Base-by-base conservation (phyloP, 1,140 invertebrate genomes). In the Conus ventricosus region DNA sequence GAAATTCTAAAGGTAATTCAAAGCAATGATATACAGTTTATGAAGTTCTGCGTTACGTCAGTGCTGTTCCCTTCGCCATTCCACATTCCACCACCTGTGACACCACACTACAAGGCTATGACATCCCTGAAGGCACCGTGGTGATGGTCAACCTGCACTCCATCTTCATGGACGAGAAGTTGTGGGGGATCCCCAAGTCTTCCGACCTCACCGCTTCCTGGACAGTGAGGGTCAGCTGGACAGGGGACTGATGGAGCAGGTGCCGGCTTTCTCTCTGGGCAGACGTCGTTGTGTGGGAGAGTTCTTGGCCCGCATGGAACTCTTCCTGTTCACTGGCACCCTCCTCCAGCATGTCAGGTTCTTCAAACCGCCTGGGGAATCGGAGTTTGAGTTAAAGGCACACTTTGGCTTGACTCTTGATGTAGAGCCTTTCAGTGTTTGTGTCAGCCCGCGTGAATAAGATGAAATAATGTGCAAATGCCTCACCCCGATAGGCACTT, bases 121-220 rank as follows among this genome's bases (percentile, higher is more conserved):
- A 90, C 39, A 92, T 96, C 57, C 93, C 94, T 20, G 90, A 93
- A 87, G 92, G 91, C 57, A 92, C 94, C 23, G 85, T 92, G 11
- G 91, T 96, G 4, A 84, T 95, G 20, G 84, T 91, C 25, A 94
- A 95, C 87, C 85, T 94, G 39, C 93, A 92, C 83, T 91, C 91
- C 17, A 90, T 91, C 63, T 84, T 89, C 27, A 91, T 90, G 39
- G 95, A 96, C 90, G 57, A 87, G 20, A 67, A 90, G 20, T 92
- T 96, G 89, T 98, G 96, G 96, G 95, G 95, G 0, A 96, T 97
- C 85, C 97, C 97, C 0, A 93, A 96, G 10, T 93, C 25, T 98
- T 98, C 92, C 96, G 96, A 23, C 97, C 97, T 0, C 97, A 97
- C 92, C 96, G 97, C 91, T 98, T 98, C 91, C 82, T 97, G 0